Evolutionary conservation across 2,888 invertebrate genomes (phyloP), one percentile per base, ranked within the genome.

Genomic region (Neoascia interrupta): DNA sequence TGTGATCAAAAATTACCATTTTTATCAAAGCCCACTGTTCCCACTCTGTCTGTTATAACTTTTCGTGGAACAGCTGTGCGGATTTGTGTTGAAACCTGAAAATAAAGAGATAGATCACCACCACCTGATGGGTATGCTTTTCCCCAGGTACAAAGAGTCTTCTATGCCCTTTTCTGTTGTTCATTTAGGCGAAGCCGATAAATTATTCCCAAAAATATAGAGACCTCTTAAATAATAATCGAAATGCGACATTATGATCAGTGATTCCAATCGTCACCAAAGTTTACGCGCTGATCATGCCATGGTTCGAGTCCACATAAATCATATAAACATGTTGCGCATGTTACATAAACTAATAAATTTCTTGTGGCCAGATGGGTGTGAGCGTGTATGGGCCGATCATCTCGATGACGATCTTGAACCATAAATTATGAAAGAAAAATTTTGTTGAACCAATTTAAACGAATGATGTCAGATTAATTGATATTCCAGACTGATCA

Each of bases 381-480:
- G n/a, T 10, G 21, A 1, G 10, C 41, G 11, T 26, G 23, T 34
- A 43, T 18, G 19, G 31, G 21, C 41, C 15, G 36, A 56, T 54
- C 19, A 56, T 31, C 19, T 39, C 8, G 45, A 45, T 45, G 54
- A 37, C 45, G 54, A 56, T 56, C 54, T 16, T 54, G 66, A 21
- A 13, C 19, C 37, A 45, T 66, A 53, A 64, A 64, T 51, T 64
- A 43, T 47, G 13, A 13, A 31, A 53, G 51, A 26, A 49, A 49
- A 63, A n/a, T 63, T 19, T 72, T 51, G 69, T 45, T 75, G 43
- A 58, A 63, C 69, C 61, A 75, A 75, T 75, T 75, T 63, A 69
- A 26, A 69, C 31, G 21, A 56, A 58, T 75, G 75, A 75, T 75
- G 75, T 75, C 75, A 75, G 63, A 47, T 36, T 69, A 75, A 75